These are phyloP conservation scores for Geotrypetes seraphini DNA, from an alignment of 2,797 vertebrate genomes.

Conservation along the genomic window DNA sequence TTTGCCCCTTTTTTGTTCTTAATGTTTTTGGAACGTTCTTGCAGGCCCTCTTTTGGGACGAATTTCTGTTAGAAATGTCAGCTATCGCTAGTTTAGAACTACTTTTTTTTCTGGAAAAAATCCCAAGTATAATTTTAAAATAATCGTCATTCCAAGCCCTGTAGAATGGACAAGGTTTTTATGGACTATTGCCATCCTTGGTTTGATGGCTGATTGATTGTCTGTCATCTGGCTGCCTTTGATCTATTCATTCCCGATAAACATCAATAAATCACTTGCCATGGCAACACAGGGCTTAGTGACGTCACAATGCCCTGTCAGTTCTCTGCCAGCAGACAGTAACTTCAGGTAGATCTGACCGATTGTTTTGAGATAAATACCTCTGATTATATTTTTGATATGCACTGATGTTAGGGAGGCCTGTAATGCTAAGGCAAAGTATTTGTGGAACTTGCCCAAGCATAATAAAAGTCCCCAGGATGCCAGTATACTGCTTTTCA, in stretches of 20 bases:
- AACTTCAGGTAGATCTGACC: slow-evolving; percentile 35
- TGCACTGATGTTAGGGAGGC: too few relatives aligned
- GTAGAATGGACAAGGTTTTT: slow-evolving; percentile 68
- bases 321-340: slow-evolving; percentile 45
- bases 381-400: too few relatives aligned
- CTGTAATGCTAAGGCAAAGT: too few relatives aligned
- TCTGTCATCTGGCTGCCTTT: slow-evolving; percentile 74
- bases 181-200: slow-evolving; percentile 87
- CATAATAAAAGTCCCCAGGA: too few relatives aligned
- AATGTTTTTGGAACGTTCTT: slow-evolving; percentile 11
- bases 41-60: slow-evolving; percentile 2
- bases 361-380: slow-evolving; percentile 15
- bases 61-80: slow-evolving; percentile 21
- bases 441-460: too few relatives aligned
- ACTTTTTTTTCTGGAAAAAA: slow-evolving; percentile 26
- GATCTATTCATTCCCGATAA: slow-evolving; percentile 87
- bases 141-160: slow-evolving; percentile 51
- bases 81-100: slow-evolving; percentile 38
- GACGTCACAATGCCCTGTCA: slow-evolving; percentile 74
- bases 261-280: slow-evolving; percentile 89
- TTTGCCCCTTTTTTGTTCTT: background rate
- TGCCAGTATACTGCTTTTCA: too few relatives aligned
- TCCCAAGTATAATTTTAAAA: slow-evolving; percentile 51
- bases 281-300: slow-evolving; percentile 65
- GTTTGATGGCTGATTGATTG: slow-evolving; percentile 95